Base-by-base conservation (phyloP, 1,140 invertebrate species). In the Cydia pomonella region DNA sequence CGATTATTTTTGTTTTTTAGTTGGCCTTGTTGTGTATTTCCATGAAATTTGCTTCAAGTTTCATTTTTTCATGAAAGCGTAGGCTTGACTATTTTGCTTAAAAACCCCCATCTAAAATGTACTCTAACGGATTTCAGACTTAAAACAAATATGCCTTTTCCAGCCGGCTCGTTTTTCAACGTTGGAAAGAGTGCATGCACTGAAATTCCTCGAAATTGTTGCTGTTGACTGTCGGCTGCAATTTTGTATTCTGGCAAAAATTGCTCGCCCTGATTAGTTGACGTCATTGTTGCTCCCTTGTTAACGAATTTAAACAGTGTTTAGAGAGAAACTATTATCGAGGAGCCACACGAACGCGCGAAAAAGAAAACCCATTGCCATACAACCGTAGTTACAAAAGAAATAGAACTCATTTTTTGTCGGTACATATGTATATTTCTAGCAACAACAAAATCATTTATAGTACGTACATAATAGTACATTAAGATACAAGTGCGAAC, bases 201-300 rank as follows among this genome's bases (percentile, higher is more conserved):
- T 84, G 80, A 87, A 88, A 84, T 86, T 85, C 80, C 86, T 87
- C 85, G 87, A 88, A 88, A 84, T 85, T 80, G 83, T 87, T 87
- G 87, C 84, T 86, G 84, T 87, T 88, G 88, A 88, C 87, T 87
- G 85, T 81, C 64, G 72, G 81, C n/a, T 62, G 27, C 27, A 69
- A 73, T 75, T 82, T 76, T 77, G 77, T 85, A 84, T 82, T 82
- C 82, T 82, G 82, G 82, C 75, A 83, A 88, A 90, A 87, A 89
- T 89, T 88, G 88, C 86, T 75, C 85, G 84, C 87, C 88, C 82
- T 87, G 88, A 89, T 91, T 91, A 91, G 83, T 85, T 88, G 79
- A 77, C 79, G 81, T 76, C 82, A 84, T 84, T 84, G 82, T 82
- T 78, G 83, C 80, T 66, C 74, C 79, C 77, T 82, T 73, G 74